Evolutionary conservation across 2,113 vertebrate species (phyloP), one percentile per base, ranked within the genome.

Genomic region (Panthera uncia): DNA sequence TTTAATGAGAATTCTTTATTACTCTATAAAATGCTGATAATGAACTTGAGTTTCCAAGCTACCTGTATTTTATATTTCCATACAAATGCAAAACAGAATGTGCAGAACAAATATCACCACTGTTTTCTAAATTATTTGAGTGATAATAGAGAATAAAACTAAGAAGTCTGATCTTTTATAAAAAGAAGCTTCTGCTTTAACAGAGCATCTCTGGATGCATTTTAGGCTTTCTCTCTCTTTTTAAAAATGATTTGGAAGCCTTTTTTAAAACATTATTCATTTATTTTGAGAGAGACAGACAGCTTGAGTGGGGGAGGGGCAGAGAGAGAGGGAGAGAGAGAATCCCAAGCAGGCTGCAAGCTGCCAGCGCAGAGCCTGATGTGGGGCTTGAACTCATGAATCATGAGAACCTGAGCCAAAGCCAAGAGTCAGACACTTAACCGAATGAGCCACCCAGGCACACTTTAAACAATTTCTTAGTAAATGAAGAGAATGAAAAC

Each of bases 31-130:
- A 48, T 79, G 12, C 27, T 80, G 55, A 73, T 13, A 87, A 82
- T 55, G 41, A 36, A 87, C 48, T 63, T 90, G 52, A 83, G 31
- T 73, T 95, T 84, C 55, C 48, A 80, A 84, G 55, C 31, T 84
- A 63, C 16, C 6, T 92, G 25, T 94, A 74, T 68, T 82, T 90
- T 84, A 63, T 76, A n/a, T 95, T 95, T 87, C 2, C 85, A 68
- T 65, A 31, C 38, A 94, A 92, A 66, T 71, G n/a, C 10, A 57
- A 48, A 91, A 87, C 11, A 88, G 90, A 89, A 89, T 78, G 63
- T 73, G 25, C 5, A 23, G n/a, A 90, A 69, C 1, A 76, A 83
- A 33, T 65, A 89, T 73, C 14, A 83, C 48, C 36, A 69, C 19
- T 78, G n/a, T 21, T 86, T 89, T 84, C 36, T 92, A 89, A 68